phyloP scores from a whole-genome alignment of 2,888 invertebrate genomes.

The Eilema depressum region DNA sequence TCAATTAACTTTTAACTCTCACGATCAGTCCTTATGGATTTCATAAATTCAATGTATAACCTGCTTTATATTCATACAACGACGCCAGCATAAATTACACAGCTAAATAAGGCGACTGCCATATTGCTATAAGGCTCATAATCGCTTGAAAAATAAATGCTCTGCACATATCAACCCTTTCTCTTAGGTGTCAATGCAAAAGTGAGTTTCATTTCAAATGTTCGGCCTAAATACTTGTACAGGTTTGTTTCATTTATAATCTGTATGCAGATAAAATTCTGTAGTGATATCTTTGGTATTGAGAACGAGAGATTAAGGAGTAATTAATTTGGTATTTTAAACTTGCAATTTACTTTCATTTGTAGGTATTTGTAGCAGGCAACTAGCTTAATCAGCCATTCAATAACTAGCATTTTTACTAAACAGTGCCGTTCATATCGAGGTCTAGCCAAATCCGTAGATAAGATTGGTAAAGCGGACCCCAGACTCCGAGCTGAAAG shows the following conservation, averaged over 20 bases:
- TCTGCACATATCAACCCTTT: constrained; percentile 47
- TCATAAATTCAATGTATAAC: constrained; percentile 33
- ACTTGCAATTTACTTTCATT: too few species aligned
- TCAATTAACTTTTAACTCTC: background rate
- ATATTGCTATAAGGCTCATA: constrained; percentile 29
- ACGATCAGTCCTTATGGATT: background rate
- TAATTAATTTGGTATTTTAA: background rate
- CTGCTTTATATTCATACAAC: constrained; percentile 41
- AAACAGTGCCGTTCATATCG: too few species aligned
- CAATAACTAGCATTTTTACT: too few species aligned
- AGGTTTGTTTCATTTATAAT: constrained; percentile 45
- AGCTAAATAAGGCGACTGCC: constrained; percentile 15
- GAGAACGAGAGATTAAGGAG: constrained; percentile 16
- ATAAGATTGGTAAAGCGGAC: too few species aligned
- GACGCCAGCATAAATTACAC: constrained; percentile 15
- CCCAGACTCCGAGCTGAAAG: too few species aligned
- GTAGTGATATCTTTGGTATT: constrained; percentile 27
- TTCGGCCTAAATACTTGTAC: constrained; percentile 56
- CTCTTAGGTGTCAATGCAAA: constrained; percentile 49
- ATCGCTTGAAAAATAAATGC: constrained; percentile 27
- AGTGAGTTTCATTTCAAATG: constrained; percentile 49
- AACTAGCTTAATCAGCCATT: too few species aligned
- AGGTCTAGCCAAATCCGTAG: too few species aligned
- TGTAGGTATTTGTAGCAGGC: too few species aligned
- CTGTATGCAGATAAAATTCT: constrained; percentile 33